Percentiles rank a stretch among this genome's conserved stretches.
Evolutionary conservation across 2,888 invertebrate species (phyloP).

Genomic region (Troides helena): DNA sequence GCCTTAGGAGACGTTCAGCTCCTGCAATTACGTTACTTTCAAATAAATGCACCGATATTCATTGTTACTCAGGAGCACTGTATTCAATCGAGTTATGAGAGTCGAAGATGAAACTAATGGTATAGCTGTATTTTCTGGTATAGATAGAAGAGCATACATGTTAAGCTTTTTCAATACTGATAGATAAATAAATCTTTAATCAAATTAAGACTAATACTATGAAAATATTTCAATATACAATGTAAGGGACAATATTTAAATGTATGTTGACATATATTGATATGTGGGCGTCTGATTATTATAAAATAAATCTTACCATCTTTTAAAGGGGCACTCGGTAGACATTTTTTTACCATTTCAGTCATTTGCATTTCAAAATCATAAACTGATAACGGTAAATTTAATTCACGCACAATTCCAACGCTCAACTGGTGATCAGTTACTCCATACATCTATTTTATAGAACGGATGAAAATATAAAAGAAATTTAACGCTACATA

Average conservation of each 20-base stretch:
- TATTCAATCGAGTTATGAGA: not conserved
- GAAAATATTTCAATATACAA: no score
- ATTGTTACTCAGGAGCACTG: not conserved
- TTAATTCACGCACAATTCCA: slow-evolving; percentile 76
- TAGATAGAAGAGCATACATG: not conserved
- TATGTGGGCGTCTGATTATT: not conserved
- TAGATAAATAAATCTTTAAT: no score
- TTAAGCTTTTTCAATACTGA: no score
- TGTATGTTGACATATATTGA: not conserved
- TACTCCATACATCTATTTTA: slow-evolving; percentile 49
- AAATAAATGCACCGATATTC: no score
- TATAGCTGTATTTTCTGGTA: not conserved
- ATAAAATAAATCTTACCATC: slow-evolving; percentile 69
- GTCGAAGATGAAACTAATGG: not conserved
- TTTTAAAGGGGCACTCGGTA: slow-evolving; percentile 79
- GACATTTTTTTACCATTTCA: slow-evolving; percentile 60
- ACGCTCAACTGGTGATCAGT: slow-evolving; percentile 65
- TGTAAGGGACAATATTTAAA: no score
- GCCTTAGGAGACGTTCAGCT: slow-evolving; percentile 86
- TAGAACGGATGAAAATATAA: not conserved
- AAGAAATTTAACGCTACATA: not conserved
- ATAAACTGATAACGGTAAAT: slow-evolving; percentile 81
- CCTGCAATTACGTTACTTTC: slow-evolving; percentile 70
- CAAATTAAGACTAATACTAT: no score
- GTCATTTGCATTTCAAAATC: slow-evolving; percentile 79